Conservation (phyloP, 2,888 invertebrate species). For the Drosophila multiciliata region DNA sequence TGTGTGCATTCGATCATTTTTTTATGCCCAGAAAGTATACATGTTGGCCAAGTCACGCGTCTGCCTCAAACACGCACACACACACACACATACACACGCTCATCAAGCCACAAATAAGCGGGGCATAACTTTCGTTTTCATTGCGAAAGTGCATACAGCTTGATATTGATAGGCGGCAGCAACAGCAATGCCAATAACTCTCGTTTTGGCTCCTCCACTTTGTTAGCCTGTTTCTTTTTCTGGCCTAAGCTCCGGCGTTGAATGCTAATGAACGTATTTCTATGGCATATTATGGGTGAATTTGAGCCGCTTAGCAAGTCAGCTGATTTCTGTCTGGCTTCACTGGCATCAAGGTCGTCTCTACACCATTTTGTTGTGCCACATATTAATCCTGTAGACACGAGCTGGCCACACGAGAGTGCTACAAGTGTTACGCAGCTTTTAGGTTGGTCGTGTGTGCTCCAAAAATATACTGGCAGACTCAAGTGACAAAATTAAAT, state of each 20-base stretch:
- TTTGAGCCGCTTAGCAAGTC: constrained; percentile 32
- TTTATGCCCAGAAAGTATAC: constrained; percentile 68
- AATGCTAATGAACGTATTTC: constrained; percentile 51
- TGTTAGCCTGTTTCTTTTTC: constrained; percentile 56
- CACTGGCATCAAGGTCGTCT: constrained; percentile 52
- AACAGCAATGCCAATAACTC: constrained; percentile 17
- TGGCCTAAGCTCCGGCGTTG: constrained; percentile 37
- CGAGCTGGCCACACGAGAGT: constrained; percentile 21
- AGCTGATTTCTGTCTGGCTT: constrained; percentile 21
- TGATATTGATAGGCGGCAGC: constrained; percentile 63
- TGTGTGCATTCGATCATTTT: constrained; percentile 25
- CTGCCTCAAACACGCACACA: constrained; percentile 26
- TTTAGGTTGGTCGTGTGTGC: constrained; percentile 29
- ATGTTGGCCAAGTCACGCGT: constrained; percentile 72
- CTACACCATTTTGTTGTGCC: constrained; percentile 46
- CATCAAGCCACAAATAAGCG: constrained; percentile 30
- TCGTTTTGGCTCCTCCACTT: constrained; percentile 44
- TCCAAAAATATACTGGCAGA: constrained; percentile 21
- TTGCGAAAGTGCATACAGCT: constrained; percentile 79
- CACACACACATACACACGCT: constrained; percentile 7
- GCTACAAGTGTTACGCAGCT: constrained; percentile 26
- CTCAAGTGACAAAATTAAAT: constrained; percentile 40
- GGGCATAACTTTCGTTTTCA: constrained; percentile 79
- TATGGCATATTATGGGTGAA: constrained; percentile 17
- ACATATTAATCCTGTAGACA: neutral